Evolutionary conservation across 2,797 vertebrate genomes (phyloP), one percentile per base, ranked within the genome.

Genomic region (Xiphorhynchus erythropygius): DNA sequence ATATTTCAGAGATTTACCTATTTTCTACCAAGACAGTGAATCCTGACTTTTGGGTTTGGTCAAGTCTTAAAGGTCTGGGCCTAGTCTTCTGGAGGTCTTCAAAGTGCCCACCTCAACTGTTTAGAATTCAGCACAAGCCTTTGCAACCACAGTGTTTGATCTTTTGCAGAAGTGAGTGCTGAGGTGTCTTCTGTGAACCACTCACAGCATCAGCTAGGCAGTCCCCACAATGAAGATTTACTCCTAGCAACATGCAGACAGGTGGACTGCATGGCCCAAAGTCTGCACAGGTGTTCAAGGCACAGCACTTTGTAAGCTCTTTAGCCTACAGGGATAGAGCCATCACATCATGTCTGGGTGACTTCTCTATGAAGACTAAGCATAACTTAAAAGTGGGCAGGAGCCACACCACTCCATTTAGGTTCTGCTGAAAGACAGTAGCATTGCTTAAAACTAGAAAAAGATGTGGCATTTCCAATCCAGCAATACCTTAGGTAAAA

Each of bases 101-200:
- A 74, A 53, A 82, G 59, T 0, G 0, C 11, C 33, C 41, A 62
- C 13, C 65, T 81, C 57, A 49, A 2, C 30, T 28, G 15, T 23
- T 70, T 46, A 62, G 69, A 77, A 60, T 69, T 50, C 57, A 17
- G 42, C 39, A 84, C 10, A 39, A 85, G 7, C 9, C 25, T 74
- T 30, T 78, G 41, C 56, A 91, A 52, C 23, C 24, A 22, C 18
- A 63, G 11, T 4, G 18, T 57, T 76, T 13, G 35, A 50, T 32
- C 12, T 60, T 75, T 82, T 57, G 42, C 57, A 82, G 42, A 75
- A 62, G 23, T 13, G 2, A 75, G 33, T n/a, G 24, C 13, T 23
- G 67, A 42, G 57, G 16, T 67, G 53, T 23, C 32, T 33, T 53
- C 52, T 63, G 41, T 64, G 32, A 83, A 68, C 28, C 42, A 55